These are phyloP conservation scores for Drosophila formosana DNA, from an alignment of 2,888 invertebrate genomes.

Conservation along the genomic window DNA sequence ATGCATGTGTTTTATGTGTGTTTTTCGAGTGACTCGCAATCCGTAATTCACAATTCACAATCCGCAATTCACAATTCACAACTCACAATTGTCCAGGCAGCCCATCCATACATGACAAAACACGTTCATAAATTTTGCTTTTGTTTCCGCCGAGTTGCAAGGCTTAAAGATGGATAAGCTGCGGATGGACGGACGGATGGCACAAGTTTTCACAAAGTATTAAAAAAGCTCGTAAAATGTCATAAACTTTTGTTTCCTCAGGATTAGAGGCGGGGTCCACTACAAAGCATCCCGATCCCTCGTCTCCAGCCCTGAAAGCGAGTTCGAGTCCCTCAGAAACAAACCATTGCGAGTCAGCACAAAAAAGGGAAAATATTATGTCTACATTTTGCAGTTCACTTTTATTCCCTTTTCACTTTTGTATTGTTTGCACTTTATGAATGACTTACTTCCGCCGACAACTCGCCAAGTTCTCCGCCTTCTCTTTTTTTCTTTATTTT, in stretches of 20 bases:
- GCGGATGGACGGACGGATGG: constrained; percentile 31
- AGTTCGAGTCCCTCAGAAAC: not conserved
- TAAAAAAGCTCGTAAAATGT: constrained; percentile 75
- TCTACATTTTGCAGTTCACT: constrained; percentile 47
- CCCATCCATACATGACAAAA: constrained; percentile 65
- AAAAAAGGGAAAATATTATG: constrained; percentile 48
- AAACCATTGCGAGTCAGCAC: constrained; percentile 34
- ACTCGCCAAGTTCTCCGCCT: not conserved
- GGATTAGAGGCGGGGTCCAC: constrained; percentile 66
- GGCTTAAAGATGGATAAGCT: constrained; percentile 69
- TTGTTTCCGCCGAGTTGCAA: constrained; percentile 54
- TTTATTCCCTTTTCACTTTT: constrained; percentile 45
- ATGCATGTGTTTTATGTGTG: not conserved
- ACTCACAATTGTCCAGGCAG: constrained; percentile 17
- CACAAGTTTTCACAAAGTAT: constrained; percentile 80
- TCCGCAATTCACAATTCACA: too few relatives aligned
- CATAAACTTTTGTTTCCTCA: constrained; percentile 73
- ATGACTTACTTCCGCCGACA: constrained; percentile 42
- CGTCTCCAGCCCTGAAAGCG: not conserved
- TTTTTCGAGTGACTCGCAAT: not conserved
- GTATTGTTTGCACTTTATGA: constrained; percentile 41
- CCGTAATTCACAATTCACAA: too few relatives aligned
- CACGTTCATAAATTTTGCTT: constrained; percentile 71
- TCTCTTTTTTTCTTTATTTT: not conserved
- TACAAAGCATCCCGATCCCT: constrained; percentile 26